phyloP scores from a whole-genome alignment of 2,797 vertebrate genomes.

The Bradypus variegatus region DNA sequence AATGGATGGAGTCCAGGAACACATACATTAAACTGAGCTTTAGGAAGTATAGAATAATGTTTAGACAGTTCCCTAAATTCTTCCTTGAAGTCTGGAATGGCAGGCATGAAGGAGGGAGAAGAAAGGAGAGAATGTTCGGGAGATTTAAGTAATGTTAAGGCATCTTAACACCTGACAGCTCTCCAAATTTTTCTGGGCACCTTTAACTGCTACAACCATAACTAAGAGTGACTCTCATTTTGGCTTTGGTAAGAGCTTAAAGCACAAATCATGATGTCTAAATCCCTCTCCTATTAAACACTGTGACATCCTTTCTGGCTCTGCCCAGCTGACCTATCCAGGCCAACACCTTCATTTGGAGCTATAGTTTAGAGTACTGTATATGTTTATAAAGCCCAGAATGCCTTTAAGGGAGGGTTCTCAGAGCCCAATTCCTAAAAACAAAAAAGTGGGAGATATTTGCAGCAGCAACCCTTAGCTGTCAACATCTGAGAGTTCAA shows the following conservation, averaged over 20 bases:
- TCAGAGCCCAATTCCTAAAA: not conserved
- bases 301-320: not conserved
- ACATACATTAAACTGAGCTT: not conserved
- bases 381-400: not conserved
- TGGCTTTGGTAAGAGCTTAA: not conserved
- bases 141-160: not conserved
- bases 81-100: not conserved
- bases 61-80: not conserved
- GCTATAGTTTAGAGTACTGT: fast-evolving
- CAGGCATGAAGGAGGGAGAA: not conserved
- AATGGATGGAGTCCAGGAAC: not conserved
- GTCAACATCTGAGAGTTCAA: not conserved
- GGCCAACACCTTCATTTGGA: not conserved
- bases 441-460: not conserved
- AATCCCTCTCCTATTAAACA: not conserved
- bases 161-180: not conserved
- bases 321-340: not conserved
- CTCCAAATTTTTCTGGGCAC: not conserved
- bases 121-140: not conserved
- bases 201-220: not conserved
- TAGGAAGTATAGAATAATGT: not conserved
- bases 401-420: not conserved
- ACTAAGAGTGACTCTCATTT: not conserved
- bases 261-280: not conserved
- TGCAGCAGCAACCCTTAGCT: not conserved